Conservation (phyloP, 2,888 invertebrate species). For the Limnephilus lunatus region DNA sequence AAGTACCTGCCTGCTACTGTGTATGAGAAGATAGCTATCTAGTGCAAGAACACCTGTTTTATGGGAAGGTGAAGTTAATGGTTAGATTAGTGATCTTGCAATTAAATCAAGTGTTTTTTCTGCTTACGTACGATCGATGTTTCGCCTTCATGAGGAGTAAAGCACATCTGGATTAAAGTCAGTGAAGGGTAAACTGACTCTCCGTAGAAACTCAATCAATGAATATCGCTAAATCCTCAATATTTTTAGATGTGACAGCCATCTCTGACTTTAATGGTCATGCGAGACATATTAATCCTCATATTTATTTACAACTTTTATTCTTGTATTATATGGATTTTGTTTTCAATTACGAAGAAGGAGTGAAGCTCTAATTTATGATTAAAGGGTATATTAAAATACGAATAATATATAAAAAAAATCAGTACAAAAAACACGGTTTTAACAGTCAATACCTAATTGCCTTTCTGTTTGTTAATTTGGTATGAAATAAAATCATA, state of each 20-base stretch:
- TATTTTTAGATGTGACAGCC: background rate
- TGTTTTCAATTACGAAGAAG: too few species aligned
- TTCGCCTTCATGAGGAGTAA: too few species aligned
- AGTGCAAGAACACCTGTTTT: background rate
- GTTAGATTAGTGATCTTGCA: background rate
- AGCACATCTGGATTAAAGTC: too few species aligned
- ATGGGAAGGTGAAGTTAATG: background rate
- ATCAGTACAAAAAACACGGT: background rate
- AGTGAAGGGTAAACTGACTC: background rate
- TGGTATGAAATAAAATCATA: background rate
- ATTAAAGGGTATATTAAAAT: too few species aligned
- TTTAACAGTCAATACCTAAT: background rate
- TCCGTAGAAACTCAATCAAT: background rate
- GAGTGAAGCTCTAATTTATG: too few species aligned
- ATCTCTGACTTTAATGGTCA: background rate
- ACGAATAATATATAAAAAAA: too few species aligned
- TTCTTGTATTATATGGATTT: too few species aligned
- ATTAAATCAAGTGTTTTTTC: background rate
- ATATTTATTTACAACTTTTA: too few species aligned
- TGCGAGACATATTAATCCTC: too few species aligned
- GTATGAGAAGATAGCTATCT: background rate
- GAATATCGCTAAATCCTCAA: background rate
- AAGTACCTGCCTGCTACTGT: background rate
- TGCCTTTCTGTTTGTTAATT: background rate
- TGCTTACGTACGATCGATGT: too few species aligned